These are phyloP conservation scores for Drosophila yooni DNA, from an alignment of 2,888 invertebrate species.

Conservation along the genomic window DNA sequence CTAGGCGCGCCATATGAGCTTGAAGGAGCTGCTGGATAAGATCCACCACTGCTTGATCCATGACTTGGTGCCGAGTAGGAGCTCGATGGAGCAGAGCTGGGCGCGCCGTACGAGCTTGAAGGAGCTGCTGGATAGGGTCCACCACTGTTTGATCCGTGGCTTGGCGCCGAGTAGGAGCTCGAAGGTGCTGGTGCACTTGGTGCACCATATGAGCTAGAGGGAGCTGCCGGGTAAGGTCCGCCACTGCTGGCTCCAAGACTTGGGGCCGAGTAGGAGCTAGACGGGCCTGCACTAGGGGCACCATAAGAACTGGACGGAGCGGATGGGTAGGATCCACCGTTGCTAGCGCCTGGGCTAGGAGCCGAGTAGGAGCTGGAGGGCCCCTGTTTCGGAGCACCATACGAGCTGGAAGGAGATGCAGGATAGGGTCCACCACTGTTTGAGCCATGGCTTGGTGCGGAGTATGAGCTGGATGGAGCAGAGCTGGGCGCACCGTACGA, in stretches of 20 bases:
- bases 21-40: constrained; percentile 83
- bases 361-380: constrained; percentile 79
- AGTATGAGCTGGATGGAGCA: constrained; percentile 44
- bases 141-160: constrained; percentile 25
- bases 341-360: constrained; percentile 81
- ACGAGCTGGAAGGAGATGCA: constrained; percentile 55
- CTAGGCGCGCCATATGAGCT: constrained; percentile 39
- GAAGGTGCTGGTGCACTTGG: constrained; percentile 60
- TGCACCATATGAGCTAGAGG: constrained; percentile 77
- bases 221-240: constrained; percentile 54
- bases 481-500: constrained; percentile 80
- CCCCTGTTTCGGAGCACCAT: constrained; percentile 17
- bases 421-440: constrained; percentile 51
- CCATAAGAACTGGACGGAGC: constrained; percentile 67
- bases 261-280: constrained; percentile 24
- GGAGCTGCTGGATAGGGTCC: constrained; percentile 61
- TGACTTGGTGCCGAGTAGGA: constrained; percentile 83
- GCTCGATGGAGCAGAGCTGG: constrained; percentile 39
- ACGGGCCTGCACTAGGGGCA: constrained; percentile 51
- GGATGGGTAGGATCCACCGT: constrained; percentile 85
- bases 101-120: constrained; percentile 34
- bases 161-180: constrained; percentile 47
- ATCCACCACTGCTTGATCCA: constrained; percentile 84
- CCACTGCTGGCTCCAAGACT: constrained; percentile 14
- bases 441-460: constrained; percentile 39